Evolutionary conservation across 2,888 invertebrate species (phyloP), one percentile per base, ranked within the genome.

Genomic region (Epistrophe eligans): DNA sequence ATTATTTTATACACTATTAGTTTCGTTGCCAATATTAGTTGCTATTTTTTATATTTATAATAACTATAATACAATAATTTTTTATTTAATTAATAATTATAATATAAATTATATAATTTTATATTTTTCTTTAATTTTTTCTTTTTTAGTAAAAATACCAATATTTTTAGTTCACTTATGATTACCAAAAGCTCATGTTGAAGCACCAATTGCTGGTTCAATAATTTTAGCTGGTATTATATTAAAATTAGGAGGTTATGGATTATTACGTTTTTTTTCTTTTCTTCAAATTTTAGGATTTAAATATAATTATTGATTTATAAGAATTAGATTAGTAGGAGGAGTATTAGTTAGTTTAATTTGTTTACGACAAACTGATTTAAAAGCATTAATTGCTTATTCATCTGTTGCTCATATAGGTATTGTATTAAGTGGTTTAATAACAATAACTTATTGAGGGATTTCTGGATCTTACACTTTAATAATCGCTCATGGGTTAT

Each of bases 161-260:
- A 94, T 96, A 91, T 96, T 94, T 95, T 93, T 95, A 91, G 91
- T 95, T 92, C 96, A 96, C 94, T 93, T 95, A 90, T 96, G 96
- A 91, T 91, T 96, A 38, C 96, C 96, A 84, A 96, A 95, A 73
- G 96, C 96, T 92, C 96, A 96, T 95, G 96, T 96, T 2, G 96
- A 96, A 89, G 96, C 96, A 77, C 96, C 96, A 6, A 94, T 96
- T 88, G 94, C 95, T 3, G 96, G 96, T 0, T 96, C 96, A 3
- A 96, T 96, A 93, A 95, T 96, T 94, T 95, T 96, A 93, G 96
- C 96, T 0, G 96, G 95, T 0, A 93, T 96, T 92, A 94, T 96
- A 90, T 94, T 96, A 93, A 96, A 96, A 91, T 94, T 96, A 93
- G 96, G 96, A 0, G 95, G 95, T 0, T 96, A 96, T 93, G 96